Evolutionary conservation across 2,113 vertebrate species (phyloP).

Genomic region (Herpetotheres cachinnans): DNA sequence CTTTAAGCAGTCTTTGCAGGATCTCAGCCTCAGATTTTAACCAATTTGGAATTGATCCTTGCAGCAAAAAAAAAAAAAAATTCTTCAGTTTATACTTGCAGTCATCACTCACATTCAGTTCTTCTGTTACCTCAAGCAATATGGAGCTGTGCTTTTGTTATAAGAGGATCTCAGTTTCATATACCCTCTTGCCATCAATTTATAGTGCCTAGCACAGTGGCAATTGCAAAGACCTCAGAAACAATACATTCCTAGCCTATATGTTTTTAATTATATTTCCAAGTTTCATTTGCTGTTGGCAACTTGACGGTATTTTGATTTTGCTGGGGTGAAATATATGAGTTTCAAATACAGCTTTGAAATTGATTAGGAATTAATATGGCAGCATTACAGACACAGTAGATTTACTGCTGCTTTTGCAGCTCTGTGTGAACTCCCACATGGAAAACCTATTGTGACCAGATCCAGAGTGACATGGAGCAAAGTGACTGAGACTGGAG

Average conservation of each 20-base stretch:
- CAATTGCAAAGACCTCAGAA: slow-evolving; percentile 47
- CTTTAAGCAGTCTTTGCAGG: not conserved
- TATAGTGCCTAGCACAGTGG: slow-evolving; percentile 39
- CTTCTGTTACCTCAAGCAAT: slow-evolving; percentile 53
- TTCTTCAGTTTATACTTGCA: not conserved
- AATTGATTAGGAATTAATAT: slow-evolving; percentile 61
- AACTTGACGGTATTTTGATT: slow-evolving; percentile 46
- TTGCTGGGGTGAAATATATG: slow-evolving; percentile 36
- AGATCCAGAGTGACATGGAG: not conserved
- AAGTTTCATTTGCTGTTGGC: slow-evolving; percentile 53
- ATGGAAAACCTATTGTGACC: not conserved
- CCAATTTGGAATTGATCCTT: slow-evolving; percentile 23
- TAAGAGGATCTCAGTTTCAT: slow-evolving; percentile 60
- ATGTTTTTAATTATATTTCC: slow-evolving; percentile 57
- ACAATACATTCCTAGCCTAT: slow-evolving; percentile 19
- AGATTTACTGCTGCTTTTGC: slow-evolving; percentile 30
- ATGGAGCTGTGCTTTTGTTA: slow-evolving; percentile 31
- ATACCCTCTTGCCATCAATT: slow-evolving; percentile 57
- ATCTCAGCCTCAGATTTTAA: not conserved
- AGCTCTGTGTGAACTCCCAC: not conserved
- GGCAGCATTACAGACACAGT: slow-evolving; percentile 20
- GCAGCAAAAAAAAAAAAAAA: not conserved
- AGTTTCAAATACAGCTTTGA: slow-evolving; percentile 36
- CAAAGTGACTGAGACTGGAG: not conserved
- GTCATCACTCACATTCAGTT: slow-evolving; percentile 49